Evolutionary conservation across 1,140 invertebrate species (phyloP).

Genomic region (Bicyclus anynana): DNA sequence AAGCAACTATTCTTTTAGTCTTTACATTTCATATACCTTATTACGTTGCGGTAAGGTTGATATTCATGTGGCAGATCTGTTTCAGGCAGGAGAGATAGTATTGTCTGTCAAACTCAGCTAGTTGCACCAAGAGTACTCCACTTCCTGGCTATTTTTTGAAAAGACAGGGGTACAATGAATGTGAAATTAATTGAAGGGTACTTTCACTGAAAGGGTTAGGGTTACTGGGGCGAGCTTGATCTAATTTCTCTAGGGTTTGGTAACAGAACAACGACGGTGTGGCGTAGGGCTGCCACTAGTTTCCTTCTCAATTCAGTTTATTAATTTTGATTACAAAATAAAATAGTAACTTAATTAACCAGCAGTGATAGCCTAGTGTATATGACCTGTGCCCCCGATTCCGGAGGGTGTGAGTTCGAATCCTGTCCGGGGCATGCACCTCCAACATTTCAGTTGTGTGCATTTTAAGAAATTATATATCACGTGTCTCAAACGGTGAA

Average conservation of each 20-base stretch:
- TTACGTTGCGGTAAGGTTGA: background rate
- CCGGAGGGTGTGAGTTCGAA: no score
- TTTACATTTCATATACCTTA: background rate
- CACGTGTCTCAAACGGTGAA: no score
- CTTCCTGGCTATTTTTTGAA: slow-evolving; percentile 59
- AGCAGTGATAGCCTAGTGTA: no score
- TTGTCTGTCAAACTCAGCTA: slow-evolving; percentile 35
- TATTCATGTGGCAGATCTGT: slow-evolving; percentile 4
- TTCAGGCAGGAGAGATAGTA: slow-evolving; percentile 14
- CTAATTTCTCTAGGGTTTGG: slow-evolving; percentile 44
- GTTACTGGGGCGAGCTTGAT: slow-evolving; percentile 48
- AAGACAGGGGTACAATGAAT: slow-evolving; percentile 59
- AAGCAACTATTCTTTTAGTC: slow-evolving; percentile 17
- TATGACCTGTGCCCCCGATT: no score
- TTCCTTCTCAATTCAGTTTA: background rate
- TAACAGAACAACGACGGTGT: slow-evolving; percentile 1
- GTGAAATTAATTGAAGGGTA: slow-evolving; percentile 68
- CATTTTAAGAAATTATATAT: no score
- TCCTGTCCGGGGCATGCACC: no score
- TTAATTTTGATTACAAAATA: background rate
- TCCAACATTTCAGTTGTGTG: no score
- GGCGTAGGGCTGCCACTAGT: background rate
- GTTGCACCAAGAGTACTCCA: slow-evolving; percentile 35
- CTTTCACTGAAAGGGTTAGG: slow-evolving; percentile 48
- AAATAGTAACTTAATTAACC: no score